Evolutionary conservation across 2,113 vertebrate species (phyloP).

Genomic region (Dolichallabes microphthalmus): DNA sequence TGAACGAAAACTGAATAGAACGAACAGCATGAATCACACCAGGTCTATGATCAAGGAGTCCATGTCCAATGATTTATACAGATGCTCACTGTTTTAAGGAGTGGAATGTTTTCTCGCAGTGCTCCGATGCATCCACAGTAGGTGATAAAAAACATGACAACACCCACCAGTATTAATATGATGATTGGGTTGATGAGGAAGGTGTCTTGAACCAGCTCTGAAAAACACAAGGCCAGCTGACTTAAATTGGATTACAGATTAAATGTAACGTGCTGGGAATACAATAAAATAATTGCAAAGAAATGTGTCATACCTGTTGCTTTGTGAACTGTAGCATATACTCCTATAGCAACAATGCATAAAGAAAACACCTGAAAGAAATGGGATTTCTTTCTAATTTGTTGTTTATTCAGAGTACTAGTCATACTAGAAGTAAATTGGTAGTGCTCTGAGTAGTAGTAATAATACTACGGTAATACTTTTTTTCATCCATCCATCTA

Average conservation of each 20-base stretch:
- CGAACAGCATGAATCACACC: slow-evolving; percentile 2
- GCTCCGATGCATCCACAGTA: slow-evolving; percentile 78
- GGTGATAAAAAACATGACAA: slow-evolving; percentile 81
- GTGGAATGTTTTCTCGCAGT: slow-evolving; percentile 74
- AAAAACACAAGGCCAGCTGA: slow-evolving; percentile 7
- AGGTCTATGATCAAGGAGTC: neutral
- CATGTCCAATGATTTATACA: neutral
- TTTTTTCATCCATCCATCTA: no score
- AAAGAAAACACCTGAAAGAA: slow-evolving; percentile 71
- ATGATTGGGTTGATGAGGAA: slow-evolving; percentile 76
- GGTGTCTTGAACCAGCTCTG: slow-evolving; percentile 73
- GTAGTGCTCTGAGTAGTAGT: no score
- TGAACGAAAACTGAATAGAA: slow-evolving; percentile 71
- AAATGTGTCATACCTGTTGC: slow-evolving; percentile 67
- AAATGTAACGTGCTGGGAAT: neutral
- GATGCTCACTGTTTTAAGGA: slow-evolving; percentile 72
- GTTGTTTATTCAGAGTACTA: neutral
- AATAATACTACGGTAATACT: no score
- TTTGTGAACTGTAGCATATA: slow-evolving; percentile 74
- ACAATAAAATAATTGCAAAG: neutral
- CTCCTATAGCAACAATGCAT: slow-evolving; percentile 73
- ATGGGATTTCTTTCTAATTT: neutral
- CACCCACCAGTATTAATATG: slow-evolving; percentile 76
- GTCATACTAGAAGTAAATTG: neutral
- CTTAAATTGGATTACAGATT: neutral